A percentile compares a stretch with the other conserved stretches of the same genome.
These are phyloP conservation scores for Lateolabrax maculatus DNA, from an alignment of 2,797 vertebrate species.

Conservation along the genomic window DNA sequence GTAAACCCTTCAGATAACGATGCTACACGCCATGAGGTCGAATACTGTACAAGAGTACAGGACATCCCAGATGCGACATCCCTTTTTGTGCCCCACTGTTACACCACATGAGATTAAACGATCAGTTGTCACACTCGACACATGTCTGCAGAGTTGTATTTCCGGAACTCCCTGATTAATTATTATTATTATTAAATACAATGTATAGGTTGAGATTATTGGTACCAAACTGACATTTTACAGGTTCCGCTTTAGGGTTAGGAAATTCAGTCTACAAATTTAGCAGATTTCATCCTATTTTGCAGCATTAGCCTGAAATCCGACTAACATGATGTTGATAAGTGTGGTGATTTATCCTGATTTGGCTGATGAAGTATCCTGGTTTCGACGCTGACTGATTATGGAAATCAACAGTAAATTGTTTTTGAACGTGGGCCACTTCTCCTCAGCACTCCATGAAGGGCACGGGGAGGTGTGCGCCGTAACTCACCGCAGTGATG, in stretches of 20 bases:
- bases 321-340: constrained; percentile 46
- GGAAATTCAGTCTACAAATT: constrained; percentile 1
- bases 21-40: not conserved
- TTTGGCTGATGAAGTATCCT: constrained; percentile 68
- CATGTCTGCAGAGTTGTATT: too few species aligned
- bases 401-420: constrained; percentile 82
- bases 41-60: not conserved
- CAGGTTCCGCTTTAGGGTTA: not conserved
- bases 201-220: not conserved
- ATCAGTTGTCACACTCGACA: too few species aligned
- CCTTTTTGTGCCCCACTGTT: too few species aligned
- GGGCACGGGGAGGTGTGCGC: constrained; percentile 88
- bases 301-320: constrained; percentile 34
- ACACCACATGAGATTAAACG: too few species aligned
- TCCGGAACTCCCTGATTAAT: too few species aligned
- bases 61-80: too few species aligned
- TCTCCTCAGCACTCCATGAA: constrained; percentile 88
- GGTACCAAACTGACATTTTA: too few species aligned
- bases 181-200: too few species aligned
- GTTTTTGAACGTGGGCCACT: constrained; percentile 79
- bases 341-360: constrained; percentile 73
- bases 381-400: constrained; percentile 73
- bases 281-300: constrained; percentile 24
- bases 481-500: constrained; percentile 84
- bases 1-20: too few species aligned